Conservation (phyloP, 2,797 vertebrate genomes). For the Alauda arvensis region DNA sequence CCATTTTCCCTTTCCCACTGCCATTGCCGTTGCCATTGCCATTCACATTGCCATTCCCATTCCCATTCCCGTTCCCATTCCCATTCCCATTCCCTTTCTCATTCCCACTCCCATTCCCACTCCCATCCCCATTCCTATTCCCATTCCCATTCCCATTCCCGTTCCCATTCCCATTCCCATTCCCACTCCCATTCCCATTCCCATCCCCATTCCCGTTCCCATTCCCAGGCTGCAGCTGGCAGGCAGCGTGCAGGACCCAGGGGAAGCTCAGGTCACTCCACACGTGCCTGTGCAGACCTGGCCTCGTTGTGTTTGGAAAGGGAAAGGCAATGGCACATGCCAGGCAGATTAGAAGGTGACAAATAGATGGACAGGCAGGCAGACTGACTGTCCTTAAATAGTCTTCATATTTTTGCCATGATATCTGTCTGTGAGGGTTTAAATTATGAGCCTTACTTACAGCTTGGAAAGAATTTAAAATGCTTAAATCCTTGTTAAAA, state of each 20-base stretch:
- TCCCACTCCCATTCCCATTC: neutral
- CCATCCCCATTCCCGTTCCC: fast-evolving
- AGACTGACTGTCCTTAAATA: constrained; percentile 13
- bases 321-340: neutral
- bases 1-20: neutral
- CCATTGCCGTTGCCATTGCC: fast-evolving
- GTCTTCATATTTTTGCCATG: neutral
- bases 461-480: constrained; percentile 27
- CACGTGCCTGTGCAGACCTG: neutral
- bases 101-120: too few relatives aligned
- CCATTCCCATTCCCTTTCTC: too few relatives aligned
- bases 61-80: neutral
- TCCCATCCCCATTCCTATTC: too few relatives aligned
- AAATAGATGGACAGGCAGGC: neutral
- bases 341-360: constrained; percentile 29
- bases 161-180: fast-evolving
- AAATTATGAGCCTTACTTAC: constrained; percentile 9
- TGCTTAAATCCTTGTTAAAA: constrained; percentile 18
- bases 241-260: neutral
- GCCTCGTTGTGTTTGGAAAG: neutral
- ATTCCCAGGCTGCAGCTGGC: neutral
- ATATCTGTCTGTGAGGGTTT: neutral
- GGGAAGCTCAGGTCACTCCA: neutral
- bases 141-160: neutral
- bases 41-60: neutral